Evolutionary conservation across 2,888 invertebrate species (phyloP), one percentile per base, ranked within the genome.

Genomic region (Pachliopta kotzebuea): DNA sequence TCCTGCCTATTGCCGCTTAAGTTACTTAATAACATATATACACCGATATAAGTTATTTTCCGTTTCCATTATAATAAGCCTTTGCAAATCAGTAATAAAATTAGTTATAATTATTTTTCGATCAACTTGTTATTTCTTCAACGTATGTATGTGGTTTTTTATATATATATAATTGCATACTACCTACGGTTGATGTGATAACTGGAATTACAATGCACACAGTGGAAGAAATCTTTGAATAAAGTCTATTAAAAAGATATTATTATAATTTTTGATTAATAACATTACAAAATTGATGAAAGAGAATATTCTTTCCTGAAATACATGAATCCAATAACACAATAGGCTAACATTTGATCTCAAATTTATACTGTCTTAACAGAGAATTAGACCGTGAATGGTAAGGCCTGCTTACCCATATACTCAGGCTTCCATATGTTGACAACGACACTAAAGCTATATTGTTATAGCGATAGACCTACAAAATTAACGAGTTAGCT

Each of bases 151-250:
- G 26, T 24, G 26, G 26, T 29, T 29, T 55, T 20, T 50, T 50
- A 21, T 53, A 29, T n/a, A n/a, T 29, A 29, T 14, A 7, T 55
- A 29, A 55, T 55, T 55, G 55, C 55, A 52, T 52, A 23, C 37
- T 37, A 14, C 37, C 20, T 52, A 52, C 50, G 8, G 20, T 14
- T 21, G 14, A 52, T 21, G 45, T 45, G 45, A 52, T 52, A 52
- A 52, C 50, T 21, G 14, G 21, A 52, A 52, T 21, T 52, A 52
- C 21, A 21, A 21, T 52, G 50, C 11, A 52, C 50, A 23, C 21
- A 21, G 21, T 14, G 21, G 50, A 52, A 52, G 50, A 52, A 50
- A 52, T n/a, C 18, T 37, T 37, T 52, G 21, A 52, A 52, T 52
- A 2, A 45, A 18, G n/a, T 45, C 45, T n/a, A n/a, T 45, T 45